Base-by-base conservation (phyloP, 2,113 vertebrate species). In the Columba livia region DNA sequence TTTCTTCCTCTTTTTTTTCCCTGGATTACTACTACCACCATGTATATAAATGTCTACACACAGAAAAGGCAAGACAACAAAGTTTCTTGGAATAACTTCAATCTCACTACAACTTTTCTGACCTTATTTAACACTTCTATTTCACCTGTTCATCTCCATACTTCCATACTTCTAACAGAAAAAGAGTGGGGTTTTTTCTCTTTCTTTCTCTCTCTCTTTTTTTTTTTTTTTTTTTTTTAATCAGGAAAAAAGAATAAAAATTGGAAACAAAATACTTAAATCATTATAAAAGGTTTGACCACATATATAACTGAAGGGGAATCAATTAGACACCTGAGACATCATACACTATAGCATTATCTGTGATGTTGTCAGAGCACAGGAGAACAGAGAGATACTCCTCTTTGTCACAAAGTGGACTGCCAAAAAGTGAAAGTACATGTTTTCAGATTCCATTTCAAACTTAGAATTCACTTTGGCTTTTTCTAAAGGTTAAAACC, bases 1-100 rank as follows among this genome's bases (percentile, higher is more conserved):
- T 86, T 79, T 12, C 21, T 82, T 56, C 13, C 12, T 69, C 31
- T 75, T 2, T 31, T 54, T 24, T 61, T 79, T 90, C 11, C 24
- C 44, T 34, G 8, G 9, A 28, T 79, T 75, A 53, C 14, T 65
- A 29, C 31, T 36, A 3, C 8, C 19, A 14, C 29, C 4, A 26
- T 20, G 14, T 31, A 28, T 8, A 29, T 5, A 60, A 75, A 32
- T 0, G 0, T 15, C 10, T 12, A 53, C 11, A 2, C 18, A 77
- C 32, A 80, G 29, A 61, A 72, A 66, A 89, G 8, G 10, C 32
- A 79, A 29, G 53, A 18, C 51, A 85, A 12, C 8, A 66, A 48
- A 38, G 25, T 1, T 69, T 83, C 74, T 66, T 62, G 5, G 12
- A 56, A 5, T 47, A 77, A 21, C 38, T 69, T 72, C 2, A 5